phyloP scores from a whole-genome alignment of 2,797 vertebrate species.

The Scleropages formosus region DNA sequence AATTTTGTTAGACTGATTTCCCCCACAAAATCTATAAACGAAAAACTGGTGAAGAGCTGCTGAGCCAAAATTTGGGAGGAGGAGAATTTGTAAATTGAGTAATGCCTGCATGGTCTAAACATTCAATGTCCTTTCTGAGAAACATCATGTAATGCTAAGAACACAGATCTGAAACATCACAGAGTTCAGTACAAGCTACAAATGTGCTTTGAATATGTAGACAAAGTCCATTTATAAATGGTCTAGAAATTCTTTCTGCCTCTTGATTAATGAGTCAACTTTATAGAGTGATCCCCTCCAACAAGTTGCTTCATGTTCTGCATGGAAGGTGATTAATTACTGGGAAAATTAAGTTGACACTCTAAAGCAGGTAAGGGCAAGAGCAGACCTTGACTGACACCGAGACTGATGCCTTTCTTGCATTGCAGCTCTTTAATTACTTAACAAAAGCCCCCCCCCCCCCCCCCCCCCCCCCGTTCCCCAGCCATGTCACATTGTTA shows the following conservation, averaged over 20 bases:
- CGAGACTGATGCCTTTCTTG: not conserved
- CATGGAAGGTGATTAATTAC: not conserved
- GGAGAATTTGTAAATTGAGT: too few species aligned
- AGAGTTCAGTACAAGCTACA: not conserved
- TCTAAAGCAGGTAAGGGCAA: conserved; percentile 18
- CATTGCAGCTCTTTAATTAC: conserved; percentile 1
- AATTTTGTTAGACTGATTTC: too few species aligned
- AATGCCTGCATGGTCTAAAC: too few species aligned
- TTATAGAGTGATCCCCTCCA: not conserved
- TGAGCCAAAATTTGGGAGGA: too few species aligned
- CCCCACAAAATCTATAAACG: too few species aligned
- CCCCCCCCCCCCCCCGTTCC: conserved; percentile 12
- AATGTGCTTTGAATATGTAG: not conserved
- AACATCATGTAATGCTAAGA: too few species aligned
- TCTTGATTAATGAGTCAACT: not conserved
- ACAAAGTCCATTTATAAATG: not conserved
- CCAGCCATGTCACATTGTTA: conserved; percentile 15
- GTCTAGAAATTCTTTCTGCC: not conserved
- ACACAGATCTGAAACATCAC: too few species aligned
- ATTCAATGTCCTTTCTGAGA: too few species aligned
- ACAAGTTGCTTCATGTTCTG: not conserved
- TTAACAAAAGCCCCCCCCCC: conserved; percentile 10
- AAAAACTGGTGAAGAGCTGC: too few species aligned
- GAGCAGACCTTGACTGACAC: not conserved
- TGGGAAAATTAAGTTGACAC: not conserved